These are phyloP conservation scores for Agapostemon virescens DNA, from an alignment of 2,888 invertebrate species.

Conservation along the genomic window DNA sequence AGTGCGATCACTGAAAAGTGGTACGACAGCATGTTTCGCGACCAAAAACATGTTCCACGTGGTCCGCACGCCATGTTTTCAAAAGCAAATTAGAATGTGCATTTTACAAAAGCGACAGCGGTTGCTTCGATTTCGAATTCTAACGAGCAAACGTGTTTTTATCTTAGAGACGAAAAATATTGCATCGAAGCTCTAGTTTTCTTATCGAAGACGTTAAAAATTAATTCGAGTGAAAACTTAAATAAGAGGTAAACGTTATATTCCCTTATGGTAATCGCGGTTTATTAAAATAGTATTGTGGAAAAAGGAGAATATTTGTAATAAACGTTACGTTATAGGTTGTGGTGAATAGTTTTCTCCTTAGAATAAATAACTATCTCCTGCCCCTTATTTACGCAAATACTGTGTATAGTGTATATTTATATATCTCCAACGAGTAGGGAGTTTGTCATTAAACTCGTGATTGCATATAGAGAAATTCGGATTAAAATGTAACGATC, in stretches of 20 bases:
- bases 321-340: slow-evolving; percentile 8
- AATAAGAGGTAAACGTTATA: background rate
- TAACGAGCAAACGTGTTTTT: background rate
- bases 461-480: slow-evolving; percentile 21
- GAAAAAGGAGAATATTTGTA: background rate
- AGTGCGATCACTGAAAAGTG: background rate
- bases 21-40: background rate
- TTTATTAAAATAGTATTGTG: background rate
- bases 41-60: background rate
- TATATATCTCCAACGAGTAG: background rate
- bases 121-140: background rate
- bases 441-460: slow-evolving; percentile 16
- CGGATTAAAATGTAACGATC: slow-evolving; percentile 16
- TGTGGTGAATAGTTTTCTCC: background rate
- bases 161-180: background rate
- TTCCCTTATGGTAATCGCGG: background rate
- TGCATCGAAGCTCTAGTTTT: background rate
- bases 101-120: too few species aligned
- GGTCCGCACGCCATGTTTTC: slow-evolving; percentile 7
- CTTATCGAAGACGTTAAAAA: background rate
- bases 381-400: background rate
- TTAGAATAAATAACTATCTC: background rate
- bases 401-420: background rate
- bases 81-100: background rate
- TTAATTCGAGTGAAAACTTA: background rate